Base-by-base conservation (phyloP, 2,888 invertebrate species). In the Cecidostiba fungosa region DNA sequence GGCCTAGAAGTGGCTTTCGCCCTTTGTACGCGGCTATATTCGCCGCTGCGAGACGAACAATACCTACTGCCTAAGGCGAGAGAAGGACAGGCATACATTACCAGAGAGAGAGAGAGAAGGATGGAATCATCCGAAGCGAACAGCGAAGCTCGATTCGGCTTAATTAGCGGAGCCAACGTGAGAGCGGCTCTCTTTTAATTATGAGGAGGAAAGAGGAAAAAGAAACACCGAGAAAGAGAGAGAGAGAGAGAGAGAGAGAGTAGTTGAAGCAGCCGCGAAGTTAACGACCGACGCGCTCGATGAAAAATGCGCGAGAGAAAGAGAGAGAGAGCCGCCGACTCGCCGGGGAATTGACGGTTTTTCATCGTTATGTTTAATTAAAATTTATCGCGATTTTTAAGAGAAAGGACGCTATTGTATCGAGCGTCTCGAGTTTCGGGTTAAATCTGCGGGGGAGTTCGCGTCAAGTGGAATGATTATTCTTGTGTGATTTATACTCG, bases 301-400 rank as follows among this genome's bases (percentile, higher is more conserved):
- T 78, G 79, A 79, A 47, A 69, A 79, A 79, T 50, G 47, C 36
- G 47, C 66, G 54, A 6, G 54, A 19, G 19, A 5, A 5, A 16
- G 16, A 16, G 50, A 19, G 5, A 8, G 50, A 19, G 47, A 16
- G 2, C 12, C 0, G 47, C 16, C n/a, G 23, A n/a, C 29, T 77
- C 29, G 14, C 74, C 16, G 50, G 77, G 77, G 77, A 77, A 77
- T 77, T 62, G 54, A 39, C 36, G 43, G n/a, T 79, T 79, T 50
- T 79, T 70, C 79, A 79, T 70, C 79, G 66, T 79, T 73, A 74
- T 23, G 29, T 81, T 74, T 81, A 74, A 81, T 81, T 81, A 73
- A 74, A 73, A 81, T 62, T 74, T 81, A 73, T 73, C 39, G 73
- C 43, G 16, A 6, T 36, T 39, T 59, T 23, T 80, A 16, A 19